phyloP scores from a whole-genome alignment of 2,888 invertebrate genomes.

The Polyommatus icarus region DNA sequence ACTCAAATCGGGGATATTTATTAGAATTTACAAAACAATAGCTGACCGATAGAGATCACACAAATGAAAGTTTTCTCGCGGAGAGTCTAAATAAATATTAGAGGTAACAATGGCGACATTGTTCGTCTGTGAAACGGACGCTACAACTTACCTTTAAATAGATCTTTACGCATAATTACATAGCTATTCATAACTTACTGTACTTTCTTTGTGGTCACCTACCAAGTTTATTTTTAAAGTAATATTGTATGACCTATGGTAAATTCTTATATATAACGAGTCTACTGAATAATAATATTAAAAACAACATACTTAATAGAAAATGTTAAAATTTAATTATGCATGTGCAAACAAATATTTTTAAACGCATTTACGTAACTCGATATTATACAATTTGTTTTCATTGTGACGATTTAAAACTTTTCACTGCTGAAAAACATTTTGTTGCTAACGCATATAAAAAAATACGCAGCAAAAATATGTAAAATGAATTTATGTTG shows the following conservation, averaged over 20 bases:
- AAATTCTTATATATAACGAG: background rate
- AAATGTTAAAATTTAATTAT: background rate
- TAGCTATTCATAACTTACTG: conserved; percentile 37
- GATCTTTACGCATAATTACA: conserved; percentile 39
- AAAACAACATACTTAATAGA: background rate
- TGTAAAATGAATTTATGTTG: conserved; percentile 26
- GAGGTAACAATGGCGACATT: conserved; percentile 74
- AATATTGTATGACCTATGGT: too few relatives aligned
- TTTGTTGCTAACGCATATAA: background rate
- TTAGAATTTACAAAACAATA: conserved; percentile 47
- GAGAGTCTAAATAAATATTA: conserved; percentile 69
- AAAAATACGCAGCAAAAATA: conserved; percentile 8
- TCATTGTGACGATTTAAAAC: background rate
- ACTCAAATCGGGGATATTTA: conserved; percentile 4
- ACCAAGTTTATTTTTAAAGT: background rate
- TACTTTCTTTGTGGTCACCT: conserved; percentile 34
- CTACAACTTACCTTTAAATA: conserved; percentile 54
- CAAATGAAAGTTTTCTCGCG: conserved; percentile 68
- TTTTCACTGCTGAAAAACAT: background rate
- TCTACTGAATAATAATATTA: background rate
- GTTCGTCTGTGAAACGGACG: conserved; percentile 67
- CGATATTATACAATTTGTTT: background rate
- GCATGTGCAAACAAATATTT: background rate
- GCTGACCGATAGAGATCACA: conserved; percentile 63
- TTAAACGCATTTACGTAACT: background rate